Conservation (phyloP, 2,888 invertebrate genomes). For the Tromatobia lineatoria region DNA sequence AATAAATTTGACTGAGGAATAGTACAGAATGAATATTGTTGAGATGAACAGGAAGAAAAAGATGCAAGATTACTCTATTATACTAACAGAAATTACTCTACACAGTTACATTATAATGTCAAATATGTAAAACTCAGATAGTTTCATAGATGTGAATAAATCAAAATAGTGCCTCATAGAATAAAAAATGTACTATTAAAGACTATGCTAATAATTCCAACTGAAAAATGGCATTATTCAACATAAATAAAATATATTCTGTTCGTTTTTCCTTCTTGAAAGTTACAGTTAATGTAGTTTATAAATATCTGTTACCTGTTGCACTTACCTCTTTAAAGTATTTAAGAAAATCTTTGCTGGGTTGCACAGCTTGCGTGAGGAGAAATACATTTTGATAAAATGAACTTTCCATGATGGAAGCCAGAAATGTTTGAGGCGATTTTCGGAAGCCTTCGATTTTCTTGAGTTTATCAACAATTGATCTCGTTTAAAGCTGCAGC, state of each 20-base stretch:
- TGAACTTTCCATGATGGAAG: constrained; percentile 63
- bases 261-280: background rate
- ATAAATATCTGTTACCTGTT: background rate
- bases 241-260: background rate
- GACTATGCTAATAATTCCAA: too few relatives aligned
- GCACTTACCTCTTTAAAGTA: constrained; percentile 76
- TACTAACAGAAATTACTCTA: too few relatives aligned
- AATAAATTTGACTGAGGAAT: too few relatives aligned
- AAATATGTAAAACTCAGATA: too few relatives aligned
- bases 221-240: too few relatives aligned
- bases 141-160: too few relatives aligned
- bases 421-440: background rate
- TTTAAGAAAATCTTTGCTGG: constrained; percentile 79
- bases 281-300: background rate
- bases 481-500: background rate
- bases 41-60: too few relatives aligned
- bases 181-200: too few relatives aligned
- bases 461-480: background rate
- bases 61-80: too few relatives aligned
- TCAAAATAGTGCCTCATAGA: too few relatives aligned
- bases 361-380: constrained; percentile 77
- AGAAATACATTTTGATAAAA: constrained; percentile 80
- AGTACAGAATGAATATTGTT: too few relatives aligned
- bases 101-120: too few relatives aligned
- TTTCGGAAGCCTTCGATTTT: background rate